A percentile compares a stretch with the other conserved stretches of the same genome.
These are phyloP conservation scores for Hippocampus comes DNA, from an alignment of 2,113 vertebrate genomes.

Conservation along the genomic window DNA sequence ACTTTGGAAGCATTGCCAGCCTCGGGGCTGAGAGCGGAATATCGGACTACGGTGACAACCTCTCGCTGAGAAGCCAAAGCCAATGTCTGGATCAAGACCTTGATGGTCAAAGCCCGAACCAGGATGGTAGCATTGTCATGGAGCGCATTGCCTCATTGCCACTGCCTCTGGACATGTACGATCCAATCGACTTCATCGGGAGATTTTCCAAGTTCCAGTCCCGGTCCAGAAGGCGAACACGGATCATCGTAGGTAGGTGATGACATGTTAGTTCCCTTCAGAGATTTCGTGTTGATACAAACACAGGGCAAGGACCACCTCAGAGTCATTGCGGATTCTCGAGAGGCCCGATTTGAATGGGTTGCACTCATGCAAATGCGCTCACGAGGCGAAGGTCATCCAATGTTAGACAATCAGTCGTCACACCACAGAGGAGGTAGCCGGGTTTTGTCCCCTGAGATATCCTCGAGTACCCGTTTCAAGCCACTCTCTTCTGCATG, in stretches of 20 bases:
- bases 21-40: slow-evolving; percentile 22
- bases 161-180: slow-evolving; percentile 79
- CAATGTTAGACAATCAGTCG: not conserved
- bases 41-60: slow-evolving; percentile 20
- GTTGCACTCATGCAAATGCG: not conserved
- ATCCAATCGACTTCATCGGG: slow-evolving; percentile 80
- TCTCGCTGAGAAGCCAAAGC: slow-evolving; percentile 10
- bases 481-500: not conserved
- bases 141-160: slow-evolving; percentile 78
- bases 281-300: not conserved
- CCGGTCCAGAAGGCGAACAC: slow-evolving; percentile 80
- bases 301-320: not conserved
- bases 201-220: slow-evolving; percentile 81
- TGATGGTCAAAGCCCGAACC: slow-evolving; percentile 24
- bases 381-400: not conserved
- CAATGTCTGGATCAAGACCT: slow-evolving; percentile 21
- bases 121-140: slow-evolving; percentile 61
- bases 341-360: not conserved
- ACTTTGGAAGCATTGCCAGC: slow-evolving; percentile 46
- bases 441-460: slow-evolving; percentile 3
- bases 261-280: not conserved
- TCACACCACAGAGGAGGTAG: slow-evolving; percentile 20
- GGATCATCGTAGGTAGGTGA: slow-evolving; percentile 84
- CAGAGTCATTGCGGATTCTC: too few species aligned
- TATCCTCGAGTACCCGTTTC: slow-evolving; percentile 7